Base-by-base conservation (phyloP, 2,888 invertebrate genomes). In the Ochropleura plecta region DNA sequence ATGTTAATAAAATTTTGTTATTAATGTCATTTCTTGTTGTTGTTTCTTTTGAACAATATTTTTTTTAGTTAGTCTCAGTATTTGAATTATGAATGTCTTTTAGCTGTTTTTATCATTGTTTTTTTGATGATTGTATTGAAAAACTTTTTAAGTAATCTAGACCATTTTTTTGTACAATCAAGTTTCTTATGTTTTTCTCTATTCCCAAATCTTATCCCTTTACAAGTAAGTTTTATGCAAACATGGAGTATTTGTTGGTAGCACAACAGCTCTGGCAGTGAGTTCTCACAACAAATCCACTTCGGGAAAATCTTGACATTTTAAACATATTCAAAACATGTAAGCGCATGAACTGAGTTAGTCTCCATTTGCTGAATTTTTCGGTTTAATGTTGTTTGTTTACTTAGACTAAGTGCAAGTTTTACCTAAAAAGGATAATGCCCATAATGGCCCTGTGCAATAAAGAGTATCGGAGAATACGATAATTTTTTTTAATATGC, bases 271-370 rank as follows among this genome's bases (percentile, higher is more conserved):
- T 53, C 40, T 40, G 49, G 40, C 49, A 55, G 20, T 66, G 42
- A 73, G 62, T 66, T 57, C 40, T 63, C 72, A 67, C 78, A 78
- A 78, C 65, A 78, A 73, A 78, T 78, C 55, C 73, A 66, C 55
- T 78, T 67, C 20, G 57, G 49, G 49, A 49, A 73, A 73, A 71
- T 55, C 51, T 77, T 20, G 40, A 64, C 57, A 51, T 77, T 77
- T 64, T 77, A 51, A 77, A 76, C 46, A 76, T 71, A 71, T 77
- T 77, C 77, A 64, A 51, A 51, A 59, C 40, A 51, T 64, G 49
- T 76, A 76, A 70, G n/a, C 63, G 18, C 20, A 30, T 42, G 57
- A 59, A 71, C 51, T 59, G 20, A 30, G 51, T 70, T 46, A 76
- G 40, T 30, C 42, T 8, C 6, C 59, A 40, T 63, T 16, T 59